These are phyloP conservation scores for Eulacestoma nigropectus DNA, from an alignment of 2,113 vertebrate species.

Conservation along the genomic window DNA sequence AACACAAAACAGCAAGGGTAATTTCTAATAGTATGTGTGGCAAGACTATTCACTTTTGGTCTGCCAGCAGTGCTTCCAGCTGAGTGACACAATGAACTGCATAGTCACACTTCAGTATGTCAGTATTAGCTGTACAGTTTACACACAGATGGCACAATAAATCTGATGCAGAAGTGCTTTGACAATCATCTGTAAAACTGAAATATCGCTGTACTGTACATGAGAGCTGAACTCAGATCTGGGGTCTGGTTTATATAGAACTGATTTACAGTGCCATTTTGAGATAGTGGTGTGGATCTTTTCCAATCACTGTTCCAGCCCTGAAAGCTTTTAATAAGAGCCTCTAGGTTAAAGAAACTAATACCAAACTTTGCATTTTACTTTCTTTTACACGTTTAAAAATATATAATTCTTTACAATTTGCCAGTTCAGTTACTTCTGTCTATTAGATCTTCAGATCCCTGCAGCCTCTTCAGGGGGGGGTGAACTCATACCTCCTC, in stretches of 20 bases:
- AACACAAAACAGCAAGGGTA: neutral
- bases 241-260: neutral
- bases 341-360: neutral
- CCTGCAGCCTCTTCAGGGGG: neutral
- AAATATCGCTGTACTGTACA: neutral
- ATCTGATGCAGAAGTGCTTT: neutral
- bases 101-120: neutral
- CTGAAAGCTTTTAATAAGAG: neutral
- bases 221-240: neutral
- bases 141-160: neutral
- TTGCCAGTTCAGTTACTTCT: neutral
- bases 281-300: neutral
- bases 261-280: neutral
- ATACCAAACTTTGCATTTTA: neutral
- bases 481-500: conserved; percentile 76
- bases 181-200: neutral
- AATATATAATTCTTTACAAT: neutral
- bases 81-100: neutral
- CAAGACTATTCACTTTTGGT: neutral
- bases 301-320: neutral
- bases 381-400: neutral
- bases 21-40: neutral
- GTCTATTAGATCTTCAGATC: neutral
- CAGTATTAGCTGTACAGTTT: neutral
- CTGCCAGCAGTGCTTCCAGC: neutral